Evolutionary conservation across 2,113 vertebrate species (phyloP), one percentile per base, ranked within the genome.

Genomic region (Ceratotherium simum): DNA sequence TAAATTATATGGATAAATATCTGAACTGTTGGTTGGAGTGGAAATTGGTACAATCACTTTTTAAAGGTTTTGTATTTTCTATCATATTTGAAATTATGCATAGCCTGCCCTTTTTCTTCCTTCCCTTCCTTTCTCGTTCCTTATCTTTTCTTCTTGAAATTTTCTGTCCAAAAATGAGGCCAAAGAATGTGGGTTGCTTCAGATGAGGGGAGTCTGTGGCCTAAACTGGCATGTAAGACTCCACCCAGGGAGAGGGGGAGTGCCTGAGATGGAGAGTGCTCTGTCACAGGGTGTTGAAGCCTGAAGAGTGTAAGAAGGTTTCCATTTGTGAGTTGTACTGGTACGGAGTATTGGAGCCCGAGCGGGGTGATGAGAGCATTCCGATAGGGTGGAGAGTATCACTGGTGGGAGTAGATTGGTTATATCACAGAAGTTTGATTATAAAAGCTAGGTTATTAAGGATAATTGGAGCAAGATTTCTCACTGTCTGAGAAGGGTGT

Each of bases 201-300:
- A 75, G 51, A 33, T 51, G 42, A 73, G 2, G 11, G 42, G 23
- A 46, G 42, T 17, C 2, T 85, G 21, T 48, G 56, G 6, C n/a
- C n/a, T 73, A 73, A 56, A 46, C 1, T 10, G 2, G 8, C 14
- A 3, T n/a, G 18, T 14, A 25, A 65, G 16, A 79, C 17, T 2
- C 29, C 23, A 58, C 3, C 8, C 10, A 20, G 18, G 29, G 13
- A 48, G 33, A 58, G 4, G 2, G 36, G 27, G 23, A 33, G 4
- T 8, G 16, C 46, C 7, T n/a, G 3, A 25, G 2, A 33, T 20
- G 36, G 8, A 39, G 6, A 1, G 1, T 51, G 3, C 42, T 54
- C 64, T 84, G 29, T 8, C 8, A 9, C n/a, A 23, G 12, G 12
- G 23, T 72, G 13, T 12, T 36, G 13, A 64, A 84, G 54, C 27